Evolutionary conservation across 2,888 invertebrate genomes (phyloP).

Genomic region (Gortyna flavago): DNA sequence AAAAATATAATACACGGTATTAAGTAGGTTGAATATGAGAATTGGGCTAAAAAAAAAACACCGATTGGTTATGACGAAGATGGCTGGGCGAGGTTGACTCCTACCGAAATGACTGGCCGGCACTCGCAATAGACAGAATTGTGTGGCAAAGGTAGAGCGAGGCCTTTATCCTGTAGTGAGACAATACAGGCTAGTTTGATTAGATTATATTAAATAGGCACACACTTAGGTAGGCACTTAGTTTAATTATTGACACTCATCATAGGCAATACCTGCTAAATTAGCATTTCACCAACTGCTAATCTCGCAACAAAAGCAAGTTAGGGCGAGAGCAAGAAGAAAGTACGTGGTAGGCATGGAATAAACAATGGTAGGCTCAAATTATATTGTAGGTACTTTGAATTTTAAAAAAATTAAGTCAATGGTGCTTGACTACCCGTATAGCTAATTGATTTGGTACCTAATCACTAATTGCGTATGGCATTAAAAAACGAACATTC

Average conservation of each 20-base stretch:
- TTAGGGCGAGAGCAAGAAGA: not conserved
- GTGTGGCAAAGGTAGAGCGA: not conserved
- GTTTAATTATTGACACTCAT: not conserved
- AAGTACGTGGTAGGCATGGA: not conserved
- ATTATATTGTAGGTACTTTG: not conserved
- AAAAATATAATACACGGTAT: constrained; percentile 7
- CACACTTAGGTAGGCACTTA: too few species aligned
- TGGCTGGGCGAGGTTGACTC: not conserved
- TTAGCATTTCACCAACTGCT: not conserved
- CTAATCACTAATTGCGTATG: not conserved
- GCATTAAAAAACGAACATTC: not conserved
- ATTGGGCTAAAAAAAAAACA: not conserved
- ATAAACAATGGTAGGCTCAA: not conserved
- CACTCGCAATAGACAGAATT: not conserved
- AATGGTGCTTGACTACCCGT: not conserved
- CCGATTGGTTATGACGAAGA: too few species aligned
- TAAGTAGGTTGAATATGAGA: not conserved
- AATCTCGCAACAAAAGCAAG: not conserved
- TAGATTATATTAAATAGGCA: not conserved
- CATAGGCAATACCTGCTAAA: not conserved
- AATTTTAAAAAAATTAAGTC: not conserved
- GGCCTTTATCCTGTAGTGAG: not conserved
- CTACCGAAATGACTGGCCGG: not conserved
- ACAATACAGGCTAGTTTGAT: too few species aligned
- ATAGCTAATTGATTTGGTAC: not conserved